Conservation (phyloP, 2,888 invertebrate genomes). For the Alloscopus bannaensis region DNA sequence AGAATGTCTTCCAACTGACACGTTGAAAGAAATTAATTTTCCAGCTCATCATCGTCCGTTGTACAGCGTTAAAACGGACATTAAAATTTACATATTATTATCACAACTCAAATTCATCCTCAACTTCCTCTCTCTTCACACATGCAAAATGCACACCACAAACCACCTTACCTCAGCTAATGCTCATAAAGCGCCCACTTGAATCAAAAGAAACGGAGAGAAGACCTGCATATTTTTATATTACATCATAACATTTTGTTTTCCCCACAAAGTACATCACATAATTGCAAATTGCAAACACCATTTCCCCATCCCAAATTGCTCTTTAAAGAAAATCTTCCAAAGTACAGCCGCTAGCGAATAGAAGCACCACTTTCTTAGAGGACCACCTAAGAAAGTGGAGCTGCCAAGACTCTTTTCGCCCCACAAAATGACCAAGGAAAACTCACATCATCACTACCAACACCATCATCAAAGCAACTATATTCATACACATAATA, state of each 20-base stretch:
- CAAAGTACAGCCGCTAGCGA: slow-evolving; percentile 15
- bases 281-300: slow-evolving; percentile 46
- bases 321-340: slow-evolving; percentile 25
- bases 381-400: slow-evolving; percentile 3
- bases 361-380: slow-evolving; percentile 1
- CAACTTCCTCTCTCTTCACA: too few relatives aligned
- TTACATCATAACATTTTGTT: too few relatives aligned
- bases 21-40: too few relatives aligned
- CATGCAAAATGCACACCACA: too few relatives aligned
- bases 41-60: too few relatives aligned
- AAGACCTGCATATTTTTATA: too few relatives aligned
- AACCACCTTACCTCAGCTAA: too few relatives aligned
- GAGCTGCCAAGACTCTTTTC: not conserved
- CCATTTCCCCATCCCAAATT: slow-evolving; percentile 41
- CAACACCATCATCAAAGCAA: slow-evolving; percentile 9
- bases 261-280: slow-evolving; percentile 23
- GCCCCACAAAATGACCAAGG: slow-evolving; percentile 35
- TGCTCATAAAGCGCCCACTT: too few relatives aligned
- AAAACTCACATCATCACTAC: slow-evolving; percentile 27
- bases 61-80: too few relatives aligned
- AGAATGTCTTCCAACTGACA: too few relatives aligned
- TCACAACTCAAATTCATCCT: too few relatives aligned
- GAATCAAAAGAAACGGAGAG: not conserved
- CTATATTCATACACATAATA: not conserved
- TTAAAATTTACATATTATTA: too few relatives aligned